Base-by-base conservation (phyloP, 2,888 invertebrate species). In the Drosophila picticornis region DNA sequence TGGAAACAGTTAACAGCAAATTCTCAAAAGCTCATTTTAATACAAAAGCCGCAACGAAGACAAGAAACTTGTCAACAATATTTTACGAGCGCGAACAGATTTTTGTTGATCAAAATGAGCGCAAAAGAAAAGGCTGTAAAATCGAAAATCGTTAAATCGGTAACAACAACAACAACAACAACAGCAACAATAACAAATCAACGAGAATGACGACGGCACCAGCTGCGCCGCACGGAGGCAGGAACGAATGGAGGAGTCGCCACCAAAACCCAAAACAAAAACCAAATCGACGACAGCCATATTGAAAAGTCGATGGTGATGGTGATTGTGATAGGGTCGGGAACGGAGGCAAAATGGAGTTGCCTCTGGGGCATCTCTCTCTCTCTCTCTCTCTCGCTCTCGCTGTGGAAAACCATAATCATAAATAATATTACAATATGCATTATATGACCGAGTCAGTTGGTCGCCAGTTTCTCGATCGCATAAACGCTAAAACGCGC, bases 21-120 rank as follows among this genome's bases (percentile, higher is more conserved):
- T 90, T 86, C 86, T 75, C 32, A 34, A 11, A 56, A 56, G 83
- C 88, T 86, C 85, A 88, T 90, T 85, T 90, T 84, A 90, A 90
- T 84, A 90, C 87, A 90, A 84, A 86, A 77, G 75, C 65, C 60
- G 2, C 9, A 53, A 13, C 29, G 52, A 61, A 70, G 51, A 72
- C 86, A 88, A 86, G 72, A 75, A 86, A 90, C 90, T 88, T 90
- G 90, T 89, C 87, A 84, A 89, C 90, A 83, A 89, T 87, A 80
- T 88, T 90, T 89, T 84, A 84, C 73, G 90, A 74, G 88, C 84
- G 57, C 72, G 40, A 76, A 74, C 72, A 75, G 71, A 67, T 72
- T 81, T 74, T 59, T 31, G 43, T 72, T 72, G 29, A 40, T 67
- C 66, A 66, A 76, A 76, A 66, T 68, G 63, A 65, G 71, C 43